Conservation (phyloP, 2,113 vertebrate species). For the Monarcha castaneiventris region DNA sequence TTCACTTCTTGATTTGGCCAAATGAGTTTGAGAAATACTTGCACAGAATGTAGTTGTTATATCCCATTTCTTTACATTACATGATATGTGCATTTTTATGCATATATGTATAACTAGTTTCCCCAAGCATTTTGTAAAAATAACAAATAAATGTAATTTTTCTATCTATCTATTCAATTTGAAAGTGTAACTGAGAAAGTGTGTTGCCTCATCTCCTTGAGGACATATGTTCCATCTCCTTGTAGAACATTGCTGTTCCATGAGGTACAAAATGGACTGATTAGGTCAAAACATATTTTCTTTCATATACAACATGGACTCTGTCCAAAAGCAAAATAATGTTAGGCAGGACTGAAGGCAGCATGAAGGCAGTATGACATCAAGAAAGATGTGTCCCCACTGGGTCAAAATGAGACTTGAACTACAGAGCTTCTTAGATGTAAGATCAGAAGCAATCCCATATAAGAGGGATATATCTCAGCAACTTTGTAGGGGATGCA, state of each 20-base stretch:
- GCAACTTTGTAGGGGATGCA: background rate
- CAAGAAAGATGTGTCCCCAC: background rate
- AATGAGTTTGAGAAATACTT: background rate
- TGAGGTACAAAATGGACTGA: background rate
- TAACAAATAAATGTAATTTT: background rate
- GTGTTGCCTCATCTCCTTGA: background rate
- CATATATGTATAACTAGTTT: background rate
- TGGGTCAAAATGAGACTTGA: background rate
- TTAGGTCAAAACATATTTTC: conserved; percentile 20
- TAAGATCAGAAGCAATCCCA: background rate
- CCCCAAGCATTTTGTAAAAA: background rate
- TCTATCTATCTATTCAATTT: background rate
- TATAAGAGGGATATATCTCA: background rate
- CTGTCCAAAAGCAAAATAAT: background rate
- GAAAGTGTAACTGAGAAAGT: background rate
- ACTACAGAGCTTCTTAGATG: background rate
- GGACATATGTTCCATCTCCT: background rate
- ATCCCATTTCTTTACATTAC: background rate
- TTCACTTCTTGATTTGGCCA: background rate
- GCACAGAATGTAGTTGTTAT: background rate
- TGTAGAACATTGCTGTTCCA: background rate
- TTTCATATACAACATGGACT: background rate
- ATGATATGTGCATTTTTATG: background rate
- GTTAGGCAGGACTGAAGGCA: background rate
- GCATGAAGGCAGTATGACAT: background rate